A percentile compares a stretch with the other conserved stretches of the same genome.
These are phyloP conservation scores for Nasonia giraulti DNA, from an alignment of 1,140 invertebrate genomes.

Conservation along the genomic window DNA sequence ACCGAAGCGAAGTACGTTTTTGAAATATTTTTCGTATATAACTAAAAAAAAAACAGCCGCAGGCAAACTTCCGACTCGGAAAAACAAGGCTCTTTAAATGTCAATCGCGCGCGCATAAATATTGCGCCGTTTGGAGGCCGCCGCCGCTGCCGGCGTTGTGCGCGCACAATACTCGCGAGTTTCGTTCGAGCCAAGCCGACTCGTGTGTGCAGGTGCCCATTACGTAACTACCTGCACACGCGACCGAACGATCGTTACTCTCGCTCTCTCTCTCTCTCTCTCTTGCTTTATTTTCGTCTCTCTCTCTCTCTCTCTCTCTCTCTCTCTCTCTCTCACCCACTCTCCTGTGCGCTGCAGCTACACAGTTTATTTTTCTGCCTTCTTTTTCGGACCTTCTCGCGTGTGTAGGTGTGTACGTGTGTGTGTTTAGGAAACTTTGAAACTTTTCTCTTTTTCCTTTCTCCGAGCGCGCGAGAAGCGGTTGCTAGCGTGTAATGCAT, in stretches of 20 bases:
- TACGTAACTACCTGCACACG: slow-evolving; percentile 33
- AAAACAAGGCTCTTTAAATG: slow-evolving; percentile 36
- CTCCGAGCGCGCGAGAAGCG: background rate
- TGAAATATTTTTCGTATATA: no score
- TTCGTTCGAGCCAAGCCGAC: background rate
- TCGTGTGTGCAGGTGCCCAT: slow-evolving; percentile 16
- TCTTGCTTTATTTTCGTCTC: background rate
- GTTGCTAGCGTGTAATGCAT: background rate
- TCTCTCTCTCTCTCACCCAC: background rate
- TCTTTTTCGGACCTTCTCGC: background rate
- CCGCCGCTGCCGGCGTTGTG: background rate
- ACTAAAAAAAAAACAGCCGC: no score
- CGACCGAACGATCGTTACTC: slow-evolving; percentile 42
- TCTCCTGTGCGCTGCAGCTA: background rate
- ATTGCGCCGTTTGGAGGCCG: slow-evolving; percentile 37
- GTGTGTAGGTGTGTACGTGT: background rate
- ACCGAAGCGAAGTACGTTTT: no score
- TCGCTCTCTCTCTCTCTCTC: background rate
- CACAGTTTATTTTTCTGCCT: background rate
- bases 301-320: background rate
- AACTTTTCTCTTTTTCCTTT: background rate
- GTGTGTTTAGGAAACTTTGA: background rate
- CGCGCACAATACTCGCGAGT: slow-evolving; percentile 15
- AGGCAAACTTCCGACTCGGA: background rate
- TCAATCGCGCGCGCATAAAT: slow-evolving; percentile 46